phyloP scores from a whole-genome alignment of 2,888 invertebrate genomes.

The Fissipunctia ypsillon region DNA sequence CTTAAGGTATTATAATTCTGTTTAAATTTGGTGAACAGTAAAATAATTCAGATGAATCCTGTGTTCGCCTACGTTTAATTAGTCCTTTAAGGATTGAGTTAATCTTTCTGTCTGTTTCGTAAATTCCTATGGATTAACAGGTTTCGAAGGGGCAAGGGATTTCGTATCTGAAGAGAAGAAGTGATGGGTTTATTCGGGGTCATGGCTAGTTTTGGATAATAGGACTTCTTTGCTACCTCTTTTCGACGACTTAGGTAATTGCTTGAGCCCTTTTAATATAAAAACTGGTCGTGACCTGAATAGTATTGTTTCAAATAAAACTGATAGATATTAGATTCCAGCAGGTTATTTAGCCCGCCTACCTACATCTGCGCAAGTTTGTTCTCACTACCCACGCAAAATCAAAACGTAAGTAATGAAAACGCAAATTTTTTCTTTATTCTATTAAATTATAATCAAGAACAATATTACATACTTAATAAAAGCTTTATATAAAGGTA shows the following conservation, averaged over 20 bases:
- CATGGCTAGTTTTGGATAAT: too few relatives aligned
- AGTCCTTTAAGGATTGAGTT: not conserved
- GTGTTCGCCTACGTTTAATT: not conserved
- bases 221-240: too few relatives aligned
- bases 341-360: not conserved
- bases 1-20: slow-evolving; percentile 27
- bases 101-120: not conserved
- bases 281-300: not conserved
- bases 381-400: slow-evolving; percentile 1
- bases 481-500: slow-evolving; percentile 27
- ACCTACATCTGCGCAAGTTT: not conserved
- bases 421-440: slow-evolving; percentile 8
- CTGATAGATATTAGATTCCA: not conserved
- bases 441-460: slow-evolving; percentile 42
- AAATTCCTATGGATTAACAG: not conserved
- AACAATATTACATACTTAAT: slow-evolving; percentile 28
- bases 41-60: slow-evolving; percentile 20
- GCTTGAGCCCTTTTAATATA: not conserved
- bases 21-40: slow-evolving; percentile 10
- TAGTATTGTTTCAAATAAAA: not conserved
- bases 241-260: not conserved
- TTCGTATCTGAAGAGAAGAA: not conserved
- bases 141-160: not conserved
- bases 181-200: not conserved
- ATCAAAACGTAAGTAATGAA: slow-evolving; percentile 19